Evolutionary conservation across 2,113 vertebrate genomes (phyloP).

Genomic region (Heterocephalus glaber): DNA sequence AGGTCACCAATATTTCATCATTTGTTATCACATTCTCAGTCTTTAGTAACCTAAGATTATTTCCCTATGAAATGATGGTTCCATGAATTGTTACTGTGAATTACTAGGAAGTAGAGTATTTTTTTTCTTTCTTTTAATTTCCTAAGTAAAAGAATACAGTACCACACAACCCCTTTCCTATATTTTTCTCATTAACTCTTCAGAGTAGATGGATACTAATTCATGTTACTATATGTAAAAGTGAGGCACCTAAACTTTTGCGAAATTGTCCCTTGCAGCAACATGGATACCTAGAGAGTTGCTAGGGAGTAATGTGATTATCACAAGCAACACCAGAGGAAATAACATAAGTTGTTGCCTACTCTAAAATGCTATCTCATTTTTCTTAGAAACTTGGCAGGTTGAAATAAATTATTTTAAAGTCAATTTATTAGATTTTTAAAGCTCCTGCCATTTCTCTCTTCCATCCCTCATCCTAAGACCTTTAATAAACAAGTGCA

Average conservation of each 20-base stretch:
- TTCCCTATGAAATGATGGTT: slow-evolving; percentile 27
- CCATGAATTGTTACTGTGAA: background rate
- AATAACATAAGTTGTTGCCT: slow-evolving; percentile 79
- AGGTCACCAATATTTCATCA: slow-evolving; percentile 11
- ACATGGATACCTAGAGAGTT: slow-evolving; percentile 59
- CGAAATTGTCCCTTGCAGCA: slow-evolving; percentile 63
- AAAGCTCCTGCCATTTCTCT: slow-evolving; percentile 36
- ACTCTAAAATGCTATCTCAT: slow-evolving; percentile 60
- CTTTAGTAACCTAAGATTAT: slow-evolving; percentile 43
- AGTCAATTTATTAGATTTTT: slow-evolving; percentile 49
- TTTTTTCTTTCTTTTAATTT: background rate
- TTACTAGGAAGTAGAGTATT: slow-evolving; percentile 1
- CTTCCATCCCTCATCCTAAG: background rate
- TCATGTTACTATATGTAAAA: slow-evolving; percentile 70
- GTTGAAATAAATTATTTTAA: slow-evolving; percentile 75
- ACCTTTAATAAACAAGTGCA: slow-evolving; percentile 22
- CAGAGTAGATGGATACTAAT: slow-evolving; percentile 77
- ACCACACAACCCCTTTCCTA: background rate
- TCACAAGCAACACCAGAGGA: slow-evolving; percentile 72
- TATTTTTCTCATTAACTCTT: slow-evolving; percentile 59
- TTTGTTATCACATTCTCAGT: slow-evolving; percentile 14
- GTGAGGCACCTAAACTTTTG: slow-evolving; percentile 53
- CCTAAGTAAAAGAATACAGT: slow-evolving; percentile 9
- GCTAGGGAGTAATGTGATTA: slow-evolving; percentile 77
- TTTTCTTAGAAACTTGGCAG: slow-evolving; percentile 68